Evolutionary conservation across 2,888 invertebrate species (phyloP), one percentile per base, ranked within the genome.

Genomic region (Sphecodes monilicornis): DNA sequence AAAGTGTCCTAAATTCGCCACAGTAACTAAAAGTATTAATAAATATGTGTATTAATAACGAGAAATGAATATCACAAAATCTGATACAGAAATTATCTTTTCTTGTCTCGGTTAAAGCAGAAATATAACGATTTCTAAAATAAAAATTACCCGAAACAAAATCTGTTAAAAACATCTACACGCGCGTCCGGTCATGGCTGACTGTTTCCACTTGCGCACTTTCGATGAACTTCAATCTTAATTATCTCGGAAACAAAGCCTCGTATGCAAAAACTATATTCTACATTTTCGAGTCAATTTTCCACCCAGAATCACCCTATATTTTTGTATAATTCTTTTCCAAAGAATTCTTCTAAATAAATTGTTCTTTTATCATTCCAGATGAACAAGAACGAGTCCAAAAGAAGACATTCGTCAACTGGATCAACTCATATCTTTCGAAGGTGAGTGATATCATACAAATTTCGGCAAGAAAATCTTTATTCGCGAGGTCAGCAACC

Each of bases 331-430:
- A n/a, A 50, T 50, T 50, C n/a, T 50, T 26, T 1, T 1, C 5
- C 26, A 5, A 57, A 26, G 13, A 57, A 26, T 0, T 13, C 26
- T 26, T 11, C 5, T 4, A 57, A n/a, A 57, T 26, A 57, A n/a
- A 57, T 26, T 13, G 26, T 29, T 13, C n/a, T 26, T 22, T 18
- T 64, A 1, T 92, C 89, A 92, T 95, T 97, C 85, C 97, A 99
- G 99, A 99, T 97, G 99, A 99, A 96, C 99, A 99, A 96, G 99
- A 99, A 96, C 97, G 99, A 95, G 99, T 99, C 91, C 99, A 99
- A 95, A 99, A 99, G 97, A 99, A 99, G 95, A 99, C 99, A 89
- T 99, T 99, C 95, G 98, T 99, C 93, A 99, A 99, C 96, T 99
- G 99, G 99, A 99, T 99, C 95, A 99, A 99, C 96, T 98, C 99